Evolutionary conservation across 2,113 vertebrate species (phyloP).

Genomic region (Petaurus breviceps): DNA sequence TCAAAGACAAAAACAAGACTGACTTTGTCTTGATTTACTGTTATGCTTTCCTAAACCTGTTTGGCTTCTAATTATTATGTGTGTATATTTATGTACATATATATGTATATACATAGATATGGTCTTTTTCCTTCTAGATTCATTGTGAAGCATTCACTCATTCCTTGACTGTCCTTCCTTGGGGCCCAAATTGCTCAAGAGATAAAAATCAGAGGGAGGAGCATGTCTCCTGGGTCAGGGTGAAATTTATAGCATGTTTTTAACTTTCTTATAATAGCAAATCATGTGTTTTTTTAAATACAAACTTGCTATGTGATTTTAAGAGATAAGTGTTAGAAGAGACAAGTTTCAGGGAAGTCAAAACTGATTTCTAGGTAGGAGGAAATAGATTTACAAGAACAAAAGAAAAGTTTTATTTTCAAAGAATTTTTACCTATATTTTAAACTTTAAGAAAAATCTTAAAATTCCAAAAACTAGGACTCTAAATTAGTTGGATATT

Average conservation of each 20-base stretch:
- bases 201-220: not conserved
- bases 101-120: not conserved
- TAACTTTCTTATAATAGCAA: not conserved
- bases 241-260: not conserved
- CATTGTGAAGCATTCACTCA: not conserved
- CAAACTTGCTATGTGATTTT: constrained; percentile 38
- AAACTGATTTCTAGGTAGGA: constrained; percentile 67
- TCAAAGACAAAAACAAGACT: not conserved
- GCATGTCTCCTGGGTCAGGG: not conserved
- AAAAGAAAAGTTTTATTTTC: not conserved
- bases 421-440: not conserved
- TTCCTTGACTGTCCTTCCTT: not conserved
- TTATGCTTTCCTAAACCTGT: not conserved
- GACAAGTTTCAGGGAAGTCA: constrained; percentile 70
- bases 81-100: too few species aligned
- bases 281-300: constrained; percentile 64
- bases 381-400: constrained; percentile 47
- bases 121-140: not conserved
- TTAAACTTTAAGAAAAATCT: not conserved
- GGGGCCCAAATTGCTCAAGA: not conserved
- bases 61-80: not conserved
- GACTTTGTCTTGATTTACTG: not conserved
- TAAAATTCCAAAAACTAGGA: not conserved
- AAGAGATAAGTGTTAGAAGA: constrained; percentile 40
- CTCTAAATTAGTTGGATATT: not conserved